These are phyloP conservation scores for Caenorhabditis virilis DNA, from an alignment of 2,888 invertebrate species.

Conservation along the genomic window DNA sequence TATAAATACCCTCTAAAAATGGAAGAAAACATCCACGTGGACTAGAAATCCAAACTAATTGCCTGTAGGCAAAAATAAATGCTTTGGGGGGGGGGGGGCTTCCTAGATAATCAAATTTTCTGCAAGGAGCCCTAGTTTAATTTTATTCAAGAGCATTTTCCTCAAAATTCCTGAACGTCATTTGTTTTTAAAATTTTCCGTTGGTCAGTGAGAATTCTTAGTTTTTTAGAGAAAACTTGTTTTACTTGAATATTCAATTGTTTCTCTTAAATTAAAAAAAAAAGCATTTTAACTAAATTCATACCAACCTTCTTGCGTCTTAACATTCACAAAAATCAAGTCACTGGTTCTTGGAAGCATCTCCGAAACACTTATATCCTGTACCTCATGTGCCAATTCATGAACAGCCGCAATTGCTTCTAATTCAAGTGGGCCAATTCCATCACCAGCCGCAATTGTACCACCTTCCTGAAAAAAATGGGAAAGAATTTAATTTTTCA, in stretches of 20 bases:
- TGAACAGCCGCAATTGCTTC: slow-evolving; percentile 80
- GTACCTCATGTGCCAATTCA: slow-evolving; percentile 78
- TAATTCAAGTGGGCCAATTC: slow-evolving; percentile 59
- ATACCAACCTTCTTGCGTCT: slow-evolving; percentile 76
- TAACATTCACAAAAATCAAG: slow-evolving; percentile 79
- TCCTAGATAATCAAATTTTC: no score
- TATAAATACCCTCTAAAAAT: no score
- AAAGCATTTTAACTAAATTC: not conserved
- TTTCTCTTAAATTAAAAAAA: not conserved
- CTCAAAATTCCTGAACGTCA: no score
- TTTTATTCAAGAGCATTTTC: no score
- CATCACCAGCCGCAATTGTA: slow-evolving; percentile 33
- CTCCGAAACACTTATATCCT: slow-evolving; percentile 75
- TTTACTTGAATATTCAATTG: not conserved
- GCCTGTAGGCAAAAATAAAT: no score
- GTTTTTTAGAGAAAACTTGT: no score
- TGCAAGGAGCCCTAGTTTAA: no score
- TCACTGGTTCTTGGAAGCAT: slow-evolving; percentile 74
- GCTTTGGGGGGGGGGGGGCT: no score
- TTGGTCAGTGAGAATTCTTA: no score
- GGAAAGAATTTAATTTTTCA: not conserved
- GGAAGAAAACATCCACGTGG: no score
- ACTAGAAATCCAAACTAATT: no score
- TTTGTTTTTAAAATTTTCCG: no score
- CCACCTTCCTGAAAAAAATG: slow-evolving; percentile 39